These are phyloP conservation scores for Suncus etruscus DNA, from an alignment of 2,113 vertebrate genomes.

Conservation along the genomic window DNA sequence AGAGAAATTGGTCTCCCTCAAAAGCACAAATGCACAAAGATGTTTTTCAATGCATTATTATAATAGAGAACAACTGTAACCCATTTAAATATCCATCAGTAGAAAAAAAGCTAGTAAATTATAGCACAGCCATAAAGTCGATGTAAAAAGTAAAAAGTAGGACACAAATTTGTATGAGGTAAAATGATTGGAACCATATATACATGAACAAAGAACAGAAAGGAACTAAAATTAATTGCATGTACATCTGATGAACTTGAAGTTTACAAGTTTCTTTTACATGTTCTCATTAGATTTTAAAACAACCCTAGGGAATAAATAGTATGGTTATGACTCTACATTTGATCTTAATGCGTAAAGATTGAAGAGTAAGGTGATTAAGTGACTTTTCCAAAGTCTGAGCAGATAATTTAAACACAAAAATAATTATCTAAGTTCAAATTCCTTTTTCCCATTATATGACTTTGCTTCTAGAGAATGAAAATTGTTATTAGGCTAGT, in stretches of 20 bases:
- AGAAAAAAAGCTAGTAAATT: conserved; percentile 27
- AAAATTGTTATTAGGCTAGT: not conserved
- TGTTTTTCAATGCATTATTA: not conserved
- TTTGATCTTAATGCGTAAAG: not conserved
- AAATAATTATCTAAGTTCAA: conserved; percentile 25
- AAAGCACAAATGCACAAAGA: conserved; percentile 51
- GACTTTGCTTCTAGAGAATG: not conserved
- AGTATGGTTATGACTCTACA: not conserved
- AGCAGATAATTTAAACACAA: conserved; percentile 4
- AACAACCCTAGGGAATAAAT: not conserved
- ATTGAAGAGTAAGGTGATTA: not conserved
- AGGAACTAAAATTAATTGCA: conserved; percentile 21
- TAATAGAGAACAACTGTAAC: conserved; percentile 53
- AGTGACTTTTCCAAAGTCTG: not conserved
- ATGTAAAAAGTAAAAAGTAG: conserved; percentile 62
- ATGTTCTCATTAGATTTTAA: not conserved
- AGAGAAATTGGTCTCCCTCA: conserved; percentile 41
- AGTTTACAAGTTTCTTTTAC: not conserved
- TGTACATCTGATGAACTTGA: not conserved
- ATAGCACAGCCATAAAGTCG: not conserved
- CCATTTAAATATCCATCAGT: conserved; percentile 57
- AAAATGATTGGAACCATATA: not conserved
- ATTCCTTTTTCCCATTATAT: conserved; percentile 10
- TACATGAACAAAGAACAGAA: not conserved
- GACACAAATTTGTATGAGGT: not conserved